These are phyloP conservation scores for Zaprionus capensis DNA, from an alignment of 1,140 invertebrate genomes.

Conservation along the genomic window DNA sequence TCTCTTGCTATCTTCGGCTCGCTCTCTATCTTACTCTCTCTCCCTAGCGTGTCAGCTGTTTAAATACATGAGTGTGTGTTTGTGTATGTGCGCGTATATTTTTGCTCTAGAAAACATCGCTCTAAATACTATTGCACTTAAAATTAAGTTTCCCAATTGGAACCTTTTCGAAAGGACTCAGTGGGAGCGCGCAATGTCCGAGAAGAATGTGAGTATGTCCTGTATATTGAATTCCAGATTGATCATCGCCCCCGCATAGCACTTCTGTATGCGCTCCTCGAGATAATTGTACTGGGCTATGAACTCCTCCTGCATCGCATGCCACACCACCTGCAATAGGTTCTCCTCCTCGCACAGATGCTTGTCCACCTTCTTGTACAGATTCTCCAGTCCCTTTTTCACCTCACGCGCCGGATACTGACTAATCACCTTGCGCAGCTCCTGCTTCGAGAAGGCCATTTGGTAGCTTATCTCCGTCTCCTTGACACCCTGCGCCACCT, in stretches of 20 bases:
- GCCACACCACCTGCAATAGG: slow-evolving; percentile 97
- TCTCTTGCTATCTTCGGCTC: not conserved
- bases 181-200: slow-evolving; percentile 98
- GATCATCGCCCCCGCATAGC: slow-evolving; percentile 98
- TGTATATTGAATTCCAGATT: slow-evolving; percentile 97
- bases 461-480: slow-evolving; percentile 99
- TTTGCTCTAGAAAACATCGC: slow-evolving; percentile 49
- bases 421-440: slow-evolving; percentile 96
- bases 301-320: slow-evolving; percentile 99
- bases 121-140: slow-evolving; percentile 81
- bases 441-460: slow-evolving; percentile 98
- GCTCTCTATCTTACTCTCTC: not conserved
- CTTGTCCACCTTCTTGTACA: slow-evolving; percentile 99
- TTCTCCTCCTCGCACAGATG: slow-evolving; percentile 98
- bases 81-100: slow-evolving; percentile 63
- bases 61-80: slow-evolving; percentile 42
- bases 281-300: slow-evolving; percentile 98
- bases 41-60: slow-evolving; percentile 44
- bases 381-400: slow-evolving; percentile 96
- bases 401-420: slow-evolving; percentile 98
- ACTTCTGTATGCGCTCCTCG: slow-evolving; percentile 96
- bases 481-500: slow-evolving; percentile 96
- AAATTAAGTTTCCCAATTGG: slow-evolving; percentile 46
- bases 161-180: slow-evolving; percentile 36
- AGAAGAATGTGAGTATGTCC: slow-evolving; percentile 98